phyloP scores from a whole-genome alignment of 1,140 invertebrate genomes.

The Agrilus planipennis region DNA sequence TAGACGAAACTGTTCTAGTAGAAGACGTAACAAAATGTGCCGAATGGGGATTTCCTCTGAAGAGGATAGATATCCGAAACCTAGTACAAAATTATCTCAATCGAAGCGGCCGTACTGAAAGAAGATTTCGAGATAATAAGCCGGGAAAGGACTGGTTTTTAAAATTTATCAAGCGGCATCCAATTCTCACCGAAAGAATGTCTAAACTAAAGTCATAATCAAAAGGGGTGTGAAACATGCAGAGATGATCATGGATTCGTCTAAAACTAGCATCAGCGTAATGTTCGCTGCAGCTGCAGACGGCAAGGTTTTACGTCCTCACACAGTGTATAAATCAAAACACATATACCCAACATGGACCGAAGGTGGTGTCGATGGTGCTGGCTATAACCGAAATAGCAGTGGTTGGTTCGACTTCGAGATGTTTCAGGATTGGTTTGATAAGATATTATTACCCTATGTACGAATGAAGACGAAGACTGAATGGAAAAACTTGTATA shows the following conservation, averaged over 20 bases:
- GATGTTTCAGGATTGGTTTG: conserved; percentile 15
- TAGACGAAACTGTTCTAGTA: conserved; percentile 2
- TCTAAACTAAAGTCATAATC: conserved; percentile 1
- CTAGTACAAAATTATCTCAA: conserved; percentile 11
- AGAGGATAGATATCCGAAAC: conserved; percentile 6
- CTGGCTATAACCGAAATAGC: conserved; percentile 25
- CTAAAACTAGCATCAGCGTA: conserved; percentile 10
- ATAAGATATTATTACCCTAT: conserved; percentile 8
- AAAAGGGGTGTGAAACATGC: neutral
- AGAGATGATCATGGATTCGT: neutral
- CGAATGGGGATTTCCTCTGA: conserved; percentile 12
- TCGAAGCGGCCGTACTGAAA: conserved; percentile 10
- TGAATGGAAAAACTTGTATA: conserved; percentile 15
- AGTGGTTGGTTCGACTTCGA: conserved; percentile 26
- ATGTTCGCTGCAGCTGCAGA: conserved; percentile 27
- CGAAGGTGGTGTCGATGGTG: conserved; percentile 19
- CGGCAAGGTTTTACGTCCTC: conserved; percentile 23
- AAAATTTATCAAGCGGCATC: conserved; percentile 18
- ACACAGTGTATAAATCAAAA: conserved; percentile 31
- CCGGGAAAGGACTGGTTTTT: conserved; percentile 23
- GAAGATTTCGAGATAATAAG: conserved; percentile 24
- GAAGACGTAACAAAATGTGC: conserved; percentile 5
- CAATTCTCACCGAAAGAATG: conserved; percentile 5
- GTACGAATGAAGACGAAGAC: conserved; percentile 15
- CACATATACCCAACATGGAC: conserved; percentile 27